These are phyloP conservation scores for Conops quadrifasciatus DNA, from an alignment of 2,888 invertebrate genomes.

Conservation along the genomic window DNA sequence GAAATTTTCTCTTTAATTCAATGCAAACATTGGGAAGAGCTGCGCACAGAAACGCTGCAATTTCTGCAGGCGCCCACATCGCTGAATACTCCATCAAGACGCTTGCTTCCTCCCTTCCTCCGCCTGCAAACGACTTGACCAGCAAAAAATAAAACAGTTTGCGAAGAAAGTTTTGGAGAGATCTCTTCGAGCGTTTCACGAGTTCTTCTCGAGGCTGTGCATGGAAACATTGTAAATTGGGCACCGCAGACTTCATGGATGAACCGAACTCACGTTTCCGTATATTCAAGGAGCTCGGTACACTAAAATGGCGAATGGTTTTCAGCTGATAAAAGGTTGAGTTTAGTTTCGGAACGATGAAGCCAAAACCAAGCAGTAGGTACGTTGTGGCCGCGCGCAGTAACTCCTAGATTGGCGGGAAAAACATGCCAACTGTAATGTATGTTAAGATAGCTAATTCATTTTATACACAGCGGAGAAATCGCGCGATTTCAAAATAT, in stretches of 20 bases:
- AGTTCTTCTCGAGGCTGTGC: conserved; percentile 57
- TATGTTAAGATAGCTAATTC: too few relatives aligned
- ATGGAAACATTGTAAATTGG: conserved; percentile 59
- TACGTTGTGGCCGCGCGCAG: too few relatives aligned
- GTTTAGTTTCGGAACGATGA: conserved; percentile 44
- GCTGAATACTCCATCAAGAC: neutral
- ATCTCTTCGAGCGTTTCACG: conserved; percentile 60
- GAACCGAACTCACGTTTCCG: conserved; percentile 45
- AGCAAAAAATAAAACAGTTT: conserved; percentile 32
- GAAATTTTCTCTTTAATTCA: conserved; percentile 8
- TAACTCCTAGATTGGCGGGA: conserved; percentile 34
- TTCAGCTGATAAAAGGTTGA: conserved; percentile 30
- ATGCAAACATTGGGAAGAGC: neutral
- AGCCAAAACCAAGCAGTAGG: conserved; percentile 46
- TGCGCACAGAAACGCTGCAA: neutral
- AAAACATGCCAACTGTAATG: neutral
- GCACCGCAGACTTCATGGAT: conserved; percentile 45
- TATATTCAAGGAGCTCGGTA: conserved; percentile 7
- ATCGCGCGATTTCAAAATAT: too few relatives aligned
- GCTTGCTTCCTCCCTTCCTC: neutral
- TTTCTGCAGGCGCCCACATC: neutral
- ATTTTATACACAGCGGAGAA: too few relatives aligned
- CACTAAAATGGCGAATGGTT: conserved; percentile 40
- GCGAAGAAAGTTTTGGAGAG: conserved; percentile 49
- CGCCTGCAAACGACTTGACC: conserved; percentile 26